Conservation (phyloP, 2,797 vertebrate genomes). For the Rhinella marina region DNA sequence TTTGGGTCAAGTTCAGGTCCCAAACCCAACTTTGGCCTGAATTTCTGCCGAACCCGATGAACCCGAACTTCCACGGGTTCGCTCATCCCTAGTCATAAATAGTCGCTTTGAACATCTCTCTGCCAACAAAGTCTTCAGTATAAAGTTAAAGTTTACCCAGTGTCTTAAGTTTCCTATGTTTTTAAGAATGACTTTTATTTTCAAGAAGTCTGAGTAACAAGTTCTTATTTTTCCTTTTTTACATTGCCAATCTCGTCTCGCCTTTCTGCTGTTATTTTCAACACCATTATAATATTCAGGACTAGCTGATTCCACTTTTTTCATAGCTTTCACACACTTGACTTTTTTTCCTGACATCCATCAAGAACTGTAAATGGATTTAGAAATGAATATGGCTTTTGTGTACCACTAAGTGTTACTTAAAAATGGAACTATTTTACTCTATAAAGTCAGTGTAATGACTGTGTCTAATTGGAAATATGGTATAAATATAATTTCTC, state of each 20-base stretch:
- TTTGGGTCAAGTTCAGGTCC: too few species aligned
- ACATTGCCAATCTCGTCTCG: background rate
- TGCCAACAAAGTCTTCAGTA: too few species aligned
- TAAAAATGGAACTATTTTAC: conserved; percentile 18
- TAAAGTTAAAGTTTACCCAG: background rate
- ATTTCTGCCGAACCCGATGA: too few species aligned
- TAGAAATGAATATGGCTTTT: conserved; percentile 17
- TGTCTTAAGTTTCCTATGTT: conserved; percentile 4
- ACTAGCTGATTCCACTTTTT: conserved; percentile 26
- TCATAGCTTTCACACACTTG: conserved; percentile 35
- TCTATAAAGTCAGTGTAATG: background rate
- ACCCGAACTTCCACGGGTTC: too few species aligned
- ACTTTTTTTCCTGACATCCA: conserved; percentile 36
- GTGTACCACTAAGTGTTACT: conserved; percentile 3
- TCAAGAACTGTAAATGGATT: conserved; percentile 46
- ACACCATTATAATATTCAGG: conserved; percentile 26
- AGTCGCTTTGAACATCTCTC: too few species aligned
- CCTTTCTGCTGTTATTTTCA: conserved; percentile 16
- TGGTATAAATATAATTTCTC: conserved; percentile 4
- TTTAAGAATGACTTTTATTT: background rate
- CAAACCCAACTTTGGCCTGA: too few species aligned
- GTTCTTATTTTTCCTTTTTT: conserved; percentile 16
- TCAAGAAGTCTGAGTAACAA: background rate
- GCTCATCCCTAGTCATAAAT: too few species aligned
- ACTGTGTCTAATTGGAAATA: background rate